Percentiles rank a stretch among this genome's conserved stretches.
phyloP scores from a whole-genome alignment of 2,888 invertebrate genomes.

The Onchidella celtica region DNA sequence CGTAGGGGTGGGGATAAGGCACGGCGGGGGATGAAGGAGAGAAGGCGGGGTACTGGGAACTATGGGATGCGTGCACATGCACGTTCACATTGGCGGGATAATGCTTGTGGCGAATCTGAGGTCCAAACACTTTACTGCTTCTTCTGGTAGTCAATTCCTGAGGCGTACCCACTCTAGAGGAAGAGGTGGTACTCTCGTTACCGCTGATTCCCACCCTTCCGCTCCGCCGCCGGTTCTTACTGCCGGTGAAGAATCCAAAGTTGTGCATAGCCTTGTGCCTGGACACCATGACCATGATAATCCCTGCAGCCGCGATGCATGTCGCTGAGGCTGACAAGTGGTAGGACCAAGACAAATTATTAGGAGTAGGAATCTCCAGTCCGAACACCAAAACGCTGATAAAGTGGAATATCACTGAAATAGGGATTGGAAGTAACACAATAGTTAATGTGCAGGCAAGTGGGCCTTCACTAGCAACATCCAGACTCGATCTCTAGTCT shows the following conservation, averaged over 20 bases:
- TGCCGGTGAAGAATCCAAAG: background rate
- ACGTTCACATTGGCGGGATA: background rate
- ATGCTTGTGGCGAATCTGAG: background rate
- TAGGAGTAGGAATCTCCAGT: background rate
- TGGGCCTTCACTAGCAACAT: too few relatives aligned
- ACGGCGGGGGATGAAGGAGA: background rate
- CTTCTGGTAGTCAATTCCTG: background rate
- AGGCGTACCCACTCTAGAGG: slow-evolving; percentile 1
- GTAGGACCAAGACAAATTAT: slow-evolving; percentile 38
- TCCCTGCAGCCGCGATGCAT: slow-evolving; percentile 8
- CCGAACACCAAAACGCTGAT: slow-evolving; percentile 31
- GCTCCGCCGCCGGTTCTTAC: background rate
- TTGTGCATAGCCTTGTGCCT: slow-evolving; percentile 26
- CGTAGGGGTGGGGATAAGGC: background rate
- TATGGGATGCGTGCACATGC: background rate
- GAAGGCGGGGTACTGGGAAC: background rate
- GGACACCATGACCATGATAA: slow-evolving; percentile 34
- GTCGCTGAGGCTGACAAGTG: slow-evolving; percentile 25
- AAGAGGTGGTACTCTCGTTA: background rate
- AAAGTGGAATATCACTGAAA: slow-evolving; percentile 33
- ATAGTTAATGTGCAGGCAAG: too few relatives aligned
- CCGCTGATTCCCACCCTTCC: background rate
- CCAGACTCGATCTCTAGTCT: too few relatives aligned
- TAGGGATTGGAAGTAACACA: background rate
- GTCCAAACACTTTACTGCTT: background rate